Evolutionary conservation across 2,113 vertebrate genomes (phyloP).

Genomic region (Herpailurus yagouaroundi): DNA sequence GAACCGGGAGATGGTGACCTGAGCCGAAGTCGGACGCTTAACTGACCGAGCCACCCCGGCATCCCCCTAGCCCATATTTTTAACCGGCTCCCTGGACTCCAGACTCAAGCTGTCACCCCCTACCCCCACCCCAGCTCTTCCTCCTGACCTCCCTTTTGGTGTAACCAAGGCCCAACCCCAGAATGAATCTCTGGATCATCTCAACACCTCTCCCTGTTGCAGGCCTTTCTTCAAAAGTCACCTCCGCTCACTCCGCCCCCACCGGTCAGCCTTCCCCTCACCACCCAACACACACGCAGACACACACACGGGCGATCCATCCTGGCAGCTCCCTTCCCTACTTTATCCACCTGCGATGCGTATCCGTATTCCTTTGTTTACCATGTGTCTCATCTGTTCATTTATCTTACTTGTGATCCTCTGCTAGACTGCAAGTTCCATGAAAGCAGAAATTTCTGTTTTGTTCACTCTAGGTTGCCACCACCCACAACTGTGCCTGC

Average conservation of each 20-base stretch:
- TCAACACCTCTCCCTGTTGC: too few species aligned
- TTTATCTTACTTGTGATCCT: neutral
- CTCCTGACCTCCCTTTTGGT: neutral
- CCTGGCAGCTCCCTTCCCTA: neutral
- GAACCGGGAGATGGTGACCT: too few species aligned
- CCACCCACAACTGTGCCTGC: too few species aligned
- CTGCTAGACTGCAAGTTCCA: neutral
- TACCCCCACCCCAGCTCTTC: neutral
- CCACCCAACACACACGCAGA: neutral
- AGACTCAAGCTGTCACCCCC: too few species aligned
- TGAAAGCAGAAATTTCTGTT: neutral
- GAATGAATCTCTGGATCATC: neutral
- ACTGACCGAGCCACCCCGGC: too few species aligned
- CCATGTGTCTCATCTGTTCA: neutral
- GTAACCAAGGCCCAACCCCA: neutral
- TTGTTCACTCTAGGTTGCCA: neutral
- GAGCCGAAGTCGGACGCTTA: too few species aligned
- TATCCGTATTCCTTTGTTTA: neutral
- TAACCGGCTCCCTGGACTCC: too few species aligned
- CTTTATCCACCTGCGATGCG: neutral
- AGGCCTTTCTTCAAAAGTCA: too few species aligned
- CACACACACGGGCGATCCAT: neutral
- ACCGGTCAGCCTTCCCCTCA: too few species aligned
- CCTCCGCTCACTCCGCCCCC: too few species aligned
- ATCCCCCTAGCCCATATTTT: neutral